phyloP scores from a whole-genome alignment of 2,113 vertebrate species.

The Triplophysa siluroides region DNA sequence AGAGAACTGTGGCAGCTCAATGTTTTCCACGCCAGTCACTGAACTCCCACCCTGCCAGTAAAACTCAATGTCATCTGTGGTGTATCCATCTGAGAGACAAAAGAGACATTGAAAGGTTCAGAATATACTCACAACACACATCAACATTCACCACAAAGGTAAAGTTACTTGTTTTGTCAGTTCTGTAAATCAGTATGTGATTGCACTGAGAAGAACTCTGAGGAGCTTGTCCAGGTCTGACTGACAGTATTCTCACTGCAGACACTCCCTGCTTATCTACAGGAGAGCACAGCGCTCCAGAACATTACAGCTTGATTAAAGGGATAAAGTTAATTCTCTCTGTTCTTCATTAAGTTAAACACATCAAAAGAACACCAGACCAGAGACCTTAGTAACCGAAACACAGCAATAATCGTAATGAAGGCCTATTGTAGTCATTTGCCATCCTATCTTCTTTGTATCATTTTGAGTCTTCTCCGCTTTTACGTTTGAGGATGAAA shows the following conservation, averaged over 20 bases:
- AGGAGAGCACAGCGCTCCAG: conserved; percentile 47
- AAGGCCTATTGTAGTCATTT: not conserved
- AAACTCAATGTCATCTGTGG: conserved; percentile 95
- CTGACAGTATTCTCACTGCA: conserved; percentile 43
- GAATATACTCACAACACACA: not conserved
- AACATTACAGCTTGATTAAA: conserved; percentile 46
- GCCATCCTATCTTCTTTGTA: not conserved
- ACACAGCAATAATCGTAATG: not conserved
- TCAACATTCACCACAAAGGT: not conserved
- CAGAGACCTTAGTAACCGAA: conserved; percentile 18
- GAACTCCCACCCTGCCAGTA: conserved; percentile 90
- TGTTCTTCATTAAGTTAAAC: conserved; percentile 38
- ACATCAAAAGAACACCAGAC: conserved; percentile 26
- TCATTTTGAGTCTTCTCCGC: not conserved
- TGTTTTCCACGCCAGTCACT: conserved; percentile 90
- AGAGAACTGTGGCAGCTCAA: conserved; percentile 91
- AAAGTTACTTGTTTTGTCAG: conserved; percentile 36
- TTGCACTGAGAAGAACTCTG: conserved; percentile 34
- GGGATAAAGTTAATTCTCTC: conserved; percentile 24
- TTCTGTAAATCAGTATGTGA: conserved; percentile 44
- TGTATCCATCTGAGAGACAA: conserved; percentile 85
- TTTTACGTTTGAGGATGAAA: not conserved
- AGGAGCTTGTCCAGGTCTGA: conserved; percentile 54
- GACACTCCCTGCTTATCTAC: conserved; percentile 50
- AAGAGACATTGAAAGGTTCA: not conserved